Evolutionary conservation across 2,888 invertebrate genomes (phyloP), one percentile per base, ranked within the genome.

Genomic region (Cecidostiba fungosa): DNA sequence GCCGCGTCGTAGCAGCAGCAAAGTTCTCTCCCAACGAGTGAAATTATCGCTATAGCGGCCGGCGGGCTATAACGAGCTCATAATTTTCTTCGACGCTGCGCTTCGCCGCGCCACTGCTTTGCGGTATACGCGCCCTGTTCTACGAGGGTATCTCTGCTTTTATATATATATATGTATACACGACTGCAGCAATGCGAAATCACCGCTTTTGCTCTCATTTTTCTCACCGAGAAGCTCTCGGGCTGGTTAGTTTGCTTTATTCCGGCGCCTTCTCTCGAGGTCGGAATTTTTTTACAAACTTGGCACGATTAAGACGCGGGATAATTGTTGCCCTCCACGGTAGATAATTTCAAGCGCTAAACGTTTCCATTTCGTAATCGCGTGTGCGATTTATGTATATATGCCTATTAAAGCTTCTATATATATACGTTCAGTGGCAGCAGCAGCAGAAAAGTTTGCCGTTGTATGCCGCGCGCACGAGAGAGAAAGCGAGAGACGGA

Each of bases 61-160:
- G 36, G 62, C 29, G 14, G n/a, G 19, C 36, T 47, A 50, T 77
- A 85, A 85, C 77, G 82, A 85, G 85, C 86, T 76, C 86, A 47
- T 83, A 83, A 83, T 83, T 86, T 86, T 50, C 80, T 79, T 83
- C 76, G 39, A 23, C 77, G 54, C 62, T 62, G 16, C 59, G 43
- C 70, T 39, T 39, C 70, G 36, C 70, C 70, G n/a, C 72, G 72
- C 72, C 43, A 5, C 70, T 69, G 23, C 77, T 77, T 23, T 77
- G 32, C 77, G 47, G 77, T 77, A 66, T 66, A 14, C 66, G 59
- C 12, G 5, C 66, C n/a, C n/a, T n/a, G n/a, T n/a, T n/a, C n/a
- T 26, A 23, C 8, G 66, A 26, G 10, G 66, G 29, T 66, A 66
- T 59, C 26, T 54, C 19, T 12, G 29, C 32, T 12, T 6, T n/a